Percentiles rank a stretch among this genome's conserved stretches.
Conservation (phyloP, 2,113 vertebrate genomes). For the Anas platyrhynchos region DNA sequence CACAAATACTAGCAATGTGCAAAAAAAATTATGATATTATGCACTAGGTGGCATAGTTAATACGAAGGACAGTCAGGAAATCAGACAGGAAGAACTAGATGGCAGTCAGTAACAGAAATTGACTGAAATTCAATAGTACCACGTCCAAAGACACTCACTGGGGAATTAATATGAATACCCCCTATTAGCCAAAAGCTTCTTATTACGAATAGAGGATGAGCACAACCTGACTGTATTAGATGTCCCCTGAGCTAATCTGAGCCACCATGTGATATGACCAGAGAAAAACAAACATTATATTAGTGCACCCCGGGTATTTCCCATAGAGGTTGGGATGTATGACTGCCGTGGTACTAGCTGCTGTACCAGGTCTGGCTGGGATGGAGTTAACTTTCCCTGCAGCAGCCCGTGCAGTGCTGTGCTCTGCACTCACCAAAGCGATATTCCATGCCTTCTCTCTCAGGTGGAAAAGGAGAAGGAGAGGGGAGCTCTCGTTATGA, state of each 20-base stretch:
- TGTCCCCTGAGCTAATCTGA: neutral
- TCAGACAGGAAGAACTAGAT: neutral
- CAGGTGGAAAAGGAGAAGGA: no score
- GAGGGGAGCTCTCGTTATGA: no score
- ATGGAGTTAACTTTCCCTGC: no score
- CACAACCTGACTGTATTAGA: neutral
- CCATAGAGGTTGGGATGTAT: neutral
- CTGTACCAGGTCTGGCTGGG: neutral
- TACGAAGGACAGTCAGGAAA: neutral
- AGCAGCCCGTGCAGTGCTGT: no score
- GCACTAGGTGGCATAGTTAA: constrained; percentile 38
- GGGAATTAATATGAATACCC: neutral
- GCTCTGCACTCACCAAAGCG: no score
- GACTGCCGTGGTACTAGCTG: neutral
- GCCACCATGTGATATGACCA: neutral
- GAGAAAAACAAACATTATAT: neutral
- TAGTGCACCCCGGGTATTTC: neutral
- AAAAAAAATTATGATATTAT: neutral
- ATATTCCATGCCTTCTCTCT: no score
- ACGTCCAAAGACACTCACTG: neutral
- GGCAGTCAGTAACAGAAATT: constrained; percentile 28
- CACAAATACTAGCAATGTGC: neutral
- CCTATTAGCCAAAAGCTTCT: constrained; percentile 27
- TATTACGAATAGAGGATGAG: neutral
- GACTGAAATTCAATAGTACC: constrained; percentile 6